These are phyloP conservation scores for Baronia brevicornis DNA, from an alignment of 2,888 invertebrate species.

Conservation along the genomic window DNA sequence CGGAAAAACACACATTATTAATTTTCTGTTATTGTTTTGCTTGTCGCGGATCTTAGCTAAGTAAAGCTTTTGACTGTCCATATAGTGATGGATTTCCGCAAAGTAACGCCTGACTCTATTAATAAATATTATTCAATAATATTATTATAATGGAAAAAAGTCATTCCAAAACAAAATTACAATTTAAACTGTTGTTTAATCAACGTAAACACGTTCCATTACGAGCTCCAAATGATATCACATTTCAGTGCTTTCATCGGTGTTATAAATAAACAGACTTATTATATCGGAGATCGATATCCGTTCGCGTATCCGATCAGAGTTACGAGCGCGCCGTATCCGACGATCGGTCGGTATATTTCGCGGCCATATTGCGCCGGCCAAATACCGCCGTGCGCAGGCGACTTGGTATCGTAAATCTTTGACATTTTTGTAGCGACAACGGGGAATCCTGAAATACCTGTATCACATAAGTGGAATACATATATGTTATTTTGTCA, in stretches of 20 bases:
- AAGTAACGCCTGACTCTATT: too few species aligned
- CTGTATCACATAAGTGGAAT: constrained; percentile 11
- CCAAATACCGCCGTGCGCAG: constrained; percentile 18
- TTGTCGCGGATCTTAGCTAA: too few species aligned
- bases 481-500: constrained; percentile 1
- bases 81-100: too few species aligned
- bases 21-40: too few species aligned
- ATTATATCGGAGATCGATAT: constrained; percentile 16
- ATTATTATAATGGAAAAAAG: constrained; percentile 2
- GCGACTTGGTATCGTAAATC: constrained; percentile 27
- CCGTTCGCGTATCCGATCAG: constrained; percentile 17
- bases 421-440: constrained; percentile 29
- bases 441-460: constrained; percentile 16
- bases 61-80: too few species aligned
- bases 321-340: constrained; percentile 25
- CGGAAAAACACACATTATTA: too few species aligned
- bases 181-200: constrained; percentile 5
- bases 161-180: constrained; percentile 7
- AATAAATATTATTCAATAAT: too few species aligned
- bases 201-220: constrained; percentile 2
- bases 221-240: too few species aligned
- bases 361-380: constrained; percentile 23
- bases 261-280: constrained; percentile 9
- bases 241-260: constrained; percentile 11
- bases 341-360: constrained; percentile 26